These are phyloP conservation scores for Dysmachus trigonus DNA, from an alignment of 2,888 invertebrate species.

Conservation along the genomic window DNA sequence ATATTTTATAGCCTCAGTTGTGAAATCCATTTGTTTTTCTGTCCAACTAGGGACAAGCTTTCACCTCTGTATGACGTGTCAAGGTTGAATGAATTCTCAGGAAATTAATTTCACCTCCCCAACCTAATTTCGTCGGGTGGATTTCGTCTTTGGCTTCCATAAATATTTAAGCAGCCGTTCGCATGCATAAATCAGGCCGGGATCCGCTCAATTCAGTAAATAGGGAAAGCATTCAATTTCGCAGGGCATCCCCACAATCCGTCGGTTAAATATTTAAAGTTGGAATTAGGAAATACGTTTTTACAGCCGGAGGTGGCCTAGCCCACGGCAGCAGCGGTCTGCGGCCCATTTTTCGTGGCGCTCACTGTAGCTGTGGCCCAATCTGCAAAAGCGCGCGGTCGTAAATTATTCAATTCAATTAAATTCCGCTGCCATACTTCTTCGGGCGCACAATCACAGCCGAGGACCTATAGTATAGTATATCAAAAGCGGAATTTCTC, in stretches of 20 bases:
- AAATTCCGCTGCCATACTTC: background rate
- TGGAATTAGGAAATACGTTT: background rate
- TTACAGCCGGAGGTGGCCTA: background rate
- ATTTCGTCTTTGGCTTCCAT: background rate
- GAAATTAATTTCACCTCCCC: background rate
- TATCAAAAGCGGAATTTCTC: background rate
- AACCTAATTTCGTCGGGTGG: background rate
- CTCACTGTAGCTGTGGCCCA: background rate
- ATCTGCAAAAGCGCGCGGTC: background rate
- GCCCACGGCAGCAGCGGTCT: no score
- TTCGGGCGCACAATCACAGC: background rate
- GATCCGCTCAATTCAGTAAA: background rate
- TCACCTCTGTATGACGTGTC: background rate
- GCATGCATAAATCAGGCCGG: background rate
- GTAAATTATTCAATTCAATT: slow-evolving; percentile 25
- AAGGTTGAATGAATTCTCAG: background rate
- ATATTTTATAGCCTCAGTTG: background rate
- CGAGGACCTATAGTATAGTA: no score
- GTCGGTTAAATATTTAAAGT: background rate
- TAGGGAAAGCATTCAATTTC: background rate
- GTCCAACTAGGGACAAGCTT: background rate
- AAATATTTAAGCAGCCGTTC: background rate
- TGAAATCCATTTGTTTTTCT: background rate
- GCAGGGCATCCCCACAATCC: background rate
- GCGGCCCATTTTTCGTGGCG: background rate